phyloP scores from a whole-genome alignment of 2,113 vertebrate genomes.

The Poecilia latipinna region DNA sequence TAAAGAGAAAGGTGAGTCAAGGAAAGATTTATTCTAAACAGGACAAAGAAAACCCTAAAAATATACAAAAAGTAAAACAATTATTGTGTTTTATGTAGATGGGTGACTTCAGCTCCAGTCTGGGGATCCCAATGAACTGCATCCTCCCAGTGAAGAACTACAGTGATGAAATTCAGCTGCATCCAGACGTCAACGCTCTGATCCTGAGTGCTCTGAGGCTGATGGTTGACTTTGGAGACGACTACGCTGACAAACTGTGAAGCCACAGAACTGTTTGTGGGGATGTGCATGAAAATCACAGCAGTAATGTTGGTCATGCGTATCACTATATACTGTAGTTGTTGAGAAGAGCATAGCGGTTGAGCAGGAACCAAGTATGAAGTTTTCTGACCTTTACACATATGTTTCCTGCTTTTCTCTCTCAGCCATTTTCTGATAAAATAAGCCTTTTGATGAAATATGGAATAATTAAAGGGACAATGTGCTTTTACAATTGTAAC shows the following conservation, averaged over 20 bases:
- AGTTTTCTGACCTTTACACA: no score
- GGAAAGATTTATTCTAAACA: background rate
- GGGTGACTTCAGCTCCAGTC: background rate
- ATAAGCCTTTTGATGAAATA: no score
- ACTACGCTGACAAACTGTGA: background rate
- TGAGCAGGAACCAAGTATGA: no score
- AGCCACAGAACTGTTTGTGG: background rate
- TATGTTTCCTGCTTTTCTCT: no score
- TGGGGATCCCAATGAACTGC: constrained; percentile 7
- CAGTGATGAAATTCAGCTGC: background rate
- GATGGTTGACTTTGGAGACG: background rate
- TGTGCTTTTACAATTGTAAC: no score
- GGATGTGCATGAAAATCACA: background rate
- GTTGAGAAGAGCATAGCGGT: no score
- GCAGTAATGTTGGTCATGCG: background rate
- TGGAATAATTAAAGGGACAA: no score
- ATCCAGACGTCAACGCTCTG: background rate
- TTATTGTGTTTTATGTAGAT: background rate
- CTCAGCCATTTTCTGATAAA: no score
- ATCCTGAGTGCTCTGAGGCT: background rate
- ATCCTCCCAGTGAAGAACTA: constrained; percentile 5
- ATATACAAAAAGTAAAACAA: background rate
- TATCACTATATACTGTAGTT: no score
- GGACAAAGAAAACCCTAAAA: background rate
- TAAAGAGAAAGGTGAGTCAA: background rate